Conservation (phyloP, 2,888 invertebrate genomes). For the Idaea straminata region DNA sequence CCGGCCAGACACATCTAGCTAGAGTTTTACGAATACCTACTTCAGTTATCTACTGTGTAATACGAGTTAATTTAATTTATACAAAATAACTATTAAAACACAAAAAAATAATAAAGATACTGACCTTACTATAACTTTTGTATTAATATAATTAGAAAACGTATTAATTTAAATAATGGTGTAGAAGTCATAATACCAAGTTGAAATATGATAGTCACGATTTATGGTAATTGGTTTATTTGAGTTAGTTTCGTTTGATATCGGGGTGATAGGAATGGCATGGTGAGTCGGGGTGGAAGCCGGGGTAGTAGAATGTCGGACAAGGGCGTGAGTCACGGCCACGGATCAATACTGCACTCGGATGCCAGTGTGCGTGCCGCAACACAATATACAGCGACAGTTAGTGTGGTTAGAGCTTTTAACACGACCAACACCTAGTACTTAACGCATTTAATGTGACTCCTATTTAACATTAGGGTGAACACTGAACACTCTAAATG, state of each 20-base stretch:
- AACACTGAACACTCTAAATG: not conserved
- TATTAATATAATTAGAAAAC: constrained; percentile 4
- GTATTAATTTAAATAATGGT: constrained; percentile 1
- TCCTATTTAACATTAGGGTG: not conserved
- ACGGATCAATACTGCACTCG: constrained; percentile 75
- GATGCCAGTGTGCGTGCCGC: constrained; percentile 39
- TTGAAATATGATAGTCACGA: constrained; percentile 23
- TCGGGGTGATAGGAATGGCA: constrained; percentile 28
- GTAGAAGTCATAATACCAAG: constrained; percentile 14
- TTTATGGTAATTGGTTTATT: constrained; percentile 30
- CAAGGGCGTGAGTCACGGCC: constrained; percentile 79
- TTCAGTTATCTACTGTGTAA: too few species aligned
- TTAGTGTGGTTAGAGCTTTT: constrained; percentile 5
- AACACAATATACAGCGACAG: constrained; percentile 10
- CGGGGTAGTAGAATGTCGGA: constrained; percentile 74
- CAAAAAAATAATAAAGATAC: not conserved
- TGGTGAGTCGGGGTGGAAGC: constrained; percentile 33
- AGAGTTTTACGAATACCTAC: too few species aligned
- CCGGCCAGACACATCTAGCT: too few species aligned
- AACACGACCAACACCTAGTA: not conserved
- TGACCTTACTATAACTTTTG: not conserved
- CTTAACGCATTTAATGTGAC: not conserved
- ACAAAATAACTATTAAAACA: not conserved
- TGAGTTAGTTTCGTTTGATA: constrained; percentile 39
- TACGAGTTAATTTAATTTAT: not conserved